phyloP scores from a whole-genome alignment of 2,888 invertebrate genomes.

The Acronicta leporina region DNA sequence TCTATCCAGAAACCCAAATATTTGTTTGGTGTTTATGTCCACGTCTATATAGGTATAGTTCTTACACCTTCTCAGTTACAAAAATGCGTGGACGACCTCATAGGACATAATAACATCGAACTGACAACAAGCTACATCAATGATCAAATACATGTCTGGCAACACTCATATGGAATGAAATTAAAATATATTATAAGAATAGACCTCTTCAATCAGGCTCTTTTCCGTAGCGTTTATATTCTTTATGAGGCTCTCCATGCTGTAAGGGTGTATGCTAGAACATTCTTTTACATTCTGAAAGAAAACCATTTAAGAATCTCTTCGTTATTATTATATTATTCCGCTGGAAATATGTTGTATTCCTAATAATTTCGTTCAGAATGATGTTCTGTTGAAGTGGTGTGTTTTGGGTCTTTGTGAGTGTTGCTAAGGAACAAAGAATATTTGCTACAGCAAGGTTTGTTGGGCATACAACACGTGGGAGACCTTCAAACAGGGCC shows the following conservation, averaged over 20 bases:
- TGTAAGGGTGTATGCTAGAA: constrained; percentile 52
- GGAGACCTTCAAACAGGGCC: no score
- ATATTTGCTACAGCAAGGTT: constrained; percentile 4
- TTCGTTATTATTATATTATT: not conserved
- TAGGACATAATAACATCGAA: not conserved
- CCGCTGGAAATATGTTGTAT: no score
- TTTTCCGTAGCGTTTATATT: constrained; percentile 72
- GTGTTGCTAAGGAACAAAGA: constrained; percentile 7
- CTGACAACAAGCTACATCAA: not conserved
- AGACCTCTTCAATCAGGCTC: constrained; percentile 78
- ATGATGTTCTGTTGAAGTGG: no score
- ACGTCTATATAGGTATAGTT: no score
- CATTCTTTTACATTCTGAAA: constrained; percentile 69
- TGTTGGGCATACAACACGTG: no score
- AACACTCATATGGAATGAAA: constrained; percentile 6
- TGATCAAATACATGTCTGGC: constrained; percentile 6
- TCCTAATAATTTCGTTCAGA: no score
- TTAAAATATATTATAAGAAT: constrained; percentile 11
- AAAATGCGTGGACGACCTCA: not conserved
- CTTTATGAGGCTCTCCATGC: constrained; percentile 68
- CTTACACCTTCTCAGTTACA: no score
- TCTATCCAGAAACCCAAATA: no score
- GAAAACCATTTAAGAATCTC: constrained; percentile 31
- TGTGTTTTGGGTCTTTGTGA: no score
- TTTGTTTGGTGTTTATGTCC: no score